A percentile compares a stretch with the other conserved stretches of the same genome.
Conservation (phyloP, 2,888 invertebrate genomes). For the Parascotia fuliginaria region DNA sequence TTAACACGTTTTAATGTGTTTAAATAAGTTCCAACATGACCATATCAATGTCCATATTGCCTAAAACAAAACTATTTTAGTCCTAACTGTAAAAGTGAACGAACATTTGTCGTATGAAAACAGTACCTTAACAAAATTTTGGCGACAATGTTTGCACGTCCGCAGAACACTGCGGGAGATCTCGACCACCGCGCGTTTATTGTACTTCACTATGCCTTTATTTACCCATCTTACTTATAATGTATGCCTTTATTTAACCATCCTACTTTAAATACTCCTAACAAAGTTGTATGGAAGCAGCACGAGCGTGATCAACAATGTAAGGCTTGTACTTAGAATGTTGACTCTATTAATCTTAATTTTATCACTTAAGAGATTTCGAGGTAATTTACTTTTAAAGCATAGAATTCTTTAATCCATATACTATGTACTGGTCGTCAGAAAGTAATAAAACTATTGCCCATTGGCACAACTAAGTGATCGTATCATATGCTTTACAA, state of each 20-base stretch:
- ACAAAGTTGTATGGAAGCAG: conserved; percentile 49
- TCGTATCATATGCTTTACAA: too few relatives aligned
- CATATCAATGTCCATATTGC: too few relatives aligned
- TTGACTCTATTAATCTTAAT: not conserved
- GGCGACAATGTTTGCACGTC: conserved; percentile 76
- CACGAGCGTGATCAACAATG: conserved; percentile 46
- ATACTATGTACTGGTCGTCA: too few relatives aligned
- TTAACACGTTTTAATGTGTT: too few relatives aligned
- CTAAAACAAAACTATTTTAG: not conserved
- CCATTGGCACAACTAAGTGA: too few relatives aligned
- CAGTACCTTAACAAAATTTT: conserved; percentile 60
- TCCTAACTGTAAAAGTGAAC: not conserved
- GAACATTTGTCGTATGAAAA: conserved; percentile 35
- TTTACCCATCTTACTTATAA: conserved; percentile 50
- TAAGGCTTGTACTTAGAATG: conserved; percentile 10
- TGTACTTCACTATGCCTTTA: conserved; percentile 41
- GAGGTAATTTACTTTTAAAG: not conserved
- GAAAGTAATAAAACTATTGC: too few relatives aligned
- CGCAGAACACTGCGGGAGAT: conserved; percentile 68
- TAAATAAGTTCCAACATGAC: too few relatives aligned
- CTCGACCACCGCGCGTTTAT: conserved; percentile 63
- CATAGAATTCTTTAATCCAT: too few relatives aligned
- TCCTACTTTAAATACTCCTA: conserved; percentile 51
- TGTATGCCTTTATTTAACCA: conserved; percentile 45
- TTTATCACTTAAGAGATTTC: not conserved